These are phyloP conservation scores for Anagyrus pseudococci DNA, from an alignment of 2,888 invertebrate genomes.

Conservation along the genomic window DNA sequence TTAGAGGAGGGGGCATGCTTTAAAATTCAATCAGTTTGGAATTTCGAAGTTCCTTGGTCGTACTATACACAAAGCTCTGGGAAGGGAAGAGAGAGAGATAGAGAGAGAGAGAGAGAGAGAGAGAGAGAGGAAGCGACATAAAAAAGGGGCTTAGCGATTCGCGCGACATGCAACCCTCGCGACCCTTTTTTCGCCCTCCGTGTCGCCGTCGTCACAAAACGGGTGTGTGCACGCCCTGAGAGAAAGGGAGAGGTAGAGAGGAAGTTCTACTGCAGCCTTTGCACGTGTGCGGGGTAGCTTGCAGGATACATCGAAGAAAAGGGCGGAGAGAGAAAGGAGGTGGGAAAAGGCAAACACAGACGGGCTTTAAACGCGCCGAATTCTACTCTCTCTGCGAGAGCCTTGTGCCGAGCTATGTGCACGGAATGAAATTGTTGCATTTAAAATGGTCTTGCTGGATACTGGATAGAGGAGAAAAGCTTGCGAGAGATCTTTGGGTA, in stretches of 20 bases:
- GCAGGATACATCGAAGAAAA: not conserved
- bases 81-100: too few species aligned
- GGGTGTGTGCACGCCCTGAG: conserved; percentile 9
- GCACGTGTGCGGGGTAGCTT: conserved; percentile 1
- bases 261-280: too few species aligned
- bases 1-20: conserved; percentile 6
- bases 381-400: too few species aligned
- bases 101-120: too few species aligned
- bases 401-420: too few species aligned
- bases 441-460: too few species aligned
- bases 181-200: conserved; percentile 16
- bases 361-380: not conserved
- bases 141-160: conserved; percentile 8
- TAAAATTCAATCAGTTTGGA: conserved; percentile 31
- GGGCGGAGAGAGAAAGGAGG: not conserved
- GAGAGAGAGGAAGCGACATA: too few species aligned
- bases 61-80: conserved; percentile 13
- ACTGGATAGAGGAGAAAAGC: too few species aligned
- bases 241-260: too few species aligned
- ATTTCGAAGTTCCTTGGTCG: conserved; percentile 16
- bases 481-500: too few species aligned
- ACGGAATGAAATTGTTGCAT: too few species aligned
- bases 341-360: conserved; percentile 5
- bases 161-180: too few species aligned
- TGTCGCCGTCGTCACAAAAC: not conserved